Evolutionary conservation across 2,888 invertebrate genomes (phyloP).

Genomic region (Erynnis tages): DNA sequence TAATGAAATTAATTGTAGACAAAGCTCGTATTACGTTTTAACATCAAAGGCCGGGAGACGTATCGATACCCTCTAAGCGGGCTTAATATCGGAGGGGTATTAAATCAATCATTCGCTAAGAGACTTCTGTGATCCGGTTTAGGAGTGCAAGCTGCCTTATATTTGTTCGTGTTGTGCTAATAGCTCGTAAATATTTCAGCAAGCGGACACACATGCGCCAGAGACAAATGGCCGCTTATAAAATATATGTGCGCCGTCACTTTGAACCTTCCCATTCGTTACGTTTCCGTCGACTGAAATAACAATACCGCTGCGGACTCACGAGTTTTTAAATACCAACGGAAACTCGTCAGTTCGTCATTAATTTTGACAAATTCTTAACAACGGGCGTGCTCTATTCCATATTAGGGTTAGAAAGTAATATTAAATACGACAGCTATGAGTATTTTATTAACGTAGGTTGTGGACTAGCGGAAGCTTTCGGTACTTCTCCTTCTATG

Average conservation of each 20-base stretch:
- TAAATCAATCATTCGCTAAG: constrained; percentile 70
- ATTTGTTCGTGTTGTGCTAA: constrained; percentile 70
- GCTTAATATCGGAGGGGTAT: constrained; percentile 53
- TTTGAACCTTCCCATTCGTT: constrained; percentile 69
- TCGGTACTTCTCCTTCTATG: too few species aligned
- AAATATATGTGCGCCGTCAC: constrained; percentile 69
- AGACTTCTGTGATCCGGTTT: constrained; percentile 51
- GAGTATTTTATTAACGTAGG: too few species aligned
- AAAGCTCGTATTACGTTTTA: constrained; percentile 6
- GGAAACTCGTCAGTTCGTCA: constrained; percentile 59
- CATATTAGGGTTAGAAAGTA: not conserved
- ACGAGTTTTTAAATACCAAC: constrained; percentile 56
- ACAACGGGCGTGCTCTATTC: constrained; percentile 37
- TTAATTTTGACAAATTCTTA: constrained; percentile 63
- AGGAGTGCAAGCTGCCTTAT: constrained; percentile 43
- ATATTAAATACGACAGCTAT: too few species aligned
- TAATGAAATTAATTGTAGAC: constrained; percentile 22
- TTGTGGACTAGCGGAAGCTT: too few species aligned
- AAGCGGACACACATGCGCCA: constrained; percentile 63
- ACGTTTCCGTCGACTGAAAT: constrained; percentile 74
- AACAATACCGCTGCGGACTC: constrained; percentile 63
- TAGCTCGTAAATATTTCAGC: constrained; percentile 80
- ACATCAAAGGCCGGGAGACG: constrained; percentile 13
- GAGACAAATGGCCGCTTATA: constrained; percentile 72
- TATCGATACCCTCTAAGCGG: constrained; percentile 18